Evolutionary conservation across 1,140 invertebrate species (phyloP), one percentile per base, ranked within the genome.

Genomic region (Drosophila melanica): DNA sequence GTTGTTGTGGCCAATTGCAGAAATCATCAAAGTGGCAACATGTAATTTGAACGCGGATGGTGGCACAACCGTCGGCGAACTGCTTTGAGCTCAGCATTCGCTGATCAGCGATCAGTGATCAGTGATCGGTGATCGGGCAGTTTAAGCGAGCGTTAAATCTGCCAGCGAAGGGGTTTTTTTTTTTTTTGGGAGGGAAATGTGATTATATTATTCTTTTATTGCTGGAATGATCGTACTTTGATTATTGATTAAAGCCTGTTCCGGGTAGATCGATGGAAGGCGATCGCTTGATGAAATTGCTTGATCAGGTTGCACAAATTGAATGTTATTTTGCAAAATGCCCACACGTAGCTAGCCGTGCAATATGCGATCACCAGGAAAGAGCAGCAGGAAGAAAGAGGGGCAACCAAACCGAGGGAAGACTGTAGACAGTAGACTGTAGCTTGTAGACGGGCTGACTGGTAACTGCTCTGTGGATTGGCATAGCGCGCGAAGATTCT

Each of bases 301-400:
- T 85, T 81, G 84, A 89, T 90, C 87, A 90, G 87, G 74, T 90
- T 84, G 70, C 78, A 90, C 89, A 90, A 90, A 90, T 90, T 90
- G 89, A 90, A 90, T 90, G 89, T 90, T 90, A 90, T 90, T 90
- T 89, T 89, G 71, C 57, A 79, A 90, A 90, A 81, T 87, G 89
- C 77, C 70, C 77, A 53, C 89, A 90, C 89, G 89, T 90, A 90
- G 65, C 76, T 65, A 79, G 67, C 69, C 71, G 80, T 78, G 80
- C 72, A 68, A 75, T 70, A 74, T 76, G 70, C 79, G 45, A 72
- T 57, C 45, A 51, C 64, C 51, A 55, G 9, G 37, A 33, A 2
- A 44, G 23, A 45, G 39, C n/a, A 7, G 4, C 9, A 18, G n/a
- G 30, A 1, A 42, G 35, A 39, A 4, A 7, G 10, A 47, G 45